Evolutionary conservation across 2,888 invertebrate genomes (phyloP), one percentile per base, ranked within the genome.

Genomic region (Lithosia quadra): DNA sequence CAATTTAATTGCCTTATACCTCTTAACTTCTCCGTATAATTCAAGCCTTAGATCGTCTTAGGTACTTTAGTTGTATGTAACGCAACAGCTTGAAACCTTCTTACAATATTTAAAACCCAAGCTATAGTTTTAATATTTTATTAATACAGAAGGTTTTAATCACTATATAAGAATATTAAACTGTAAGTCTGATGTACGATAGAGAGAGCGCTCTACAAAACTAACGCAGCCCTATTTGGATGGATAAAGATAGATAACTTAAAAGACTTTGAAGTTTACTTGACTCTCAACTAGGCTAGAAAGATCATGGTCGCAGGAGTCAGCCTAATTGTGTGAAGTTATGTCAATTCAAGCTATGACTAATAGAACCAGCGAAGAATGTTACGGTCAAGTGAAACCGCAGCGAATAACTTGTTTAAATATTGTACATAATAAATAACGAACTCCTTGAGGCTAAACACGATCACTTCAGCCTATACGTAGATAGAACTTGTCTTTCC

Each of bases 401-500:
- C 11, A 22, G 4, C 15, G 3, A 56, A 13, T 15, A 56, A 22
- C 55, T 63, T 70, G 60, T 59, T 56, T 55, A 63, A 63, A 59
- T 63, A 33, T 9, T 60, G n/a, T 63, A 28, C 55, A 13, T 65
- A 69, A 78, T 71, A 71, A 78, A 79, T 78, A 72, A 74, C 53
- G 59, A 39, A 56, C 63, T 62, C 62, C 76, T 71, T 73, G 55
- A 49, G 67, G 69, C 77, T 69, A 69, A 71, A 74, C 67, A 67
- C 63, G 64, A 60, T 59, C 55, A 58, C 53, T 73, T 72, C 61
- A 65, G 60, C 63, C 70, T 63, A 33, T 67, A 72, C 65, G 68
- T 61, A 67, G 66, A 69, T 69, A 64, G 59, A 63, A 65, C 74
- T 72, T 71, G 75, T 77, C 77, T 77, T 63, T 72, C 69, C 67